Conservation (phyloP, 37 sponge, comb jelly and placozoan genomes). For the Aplysina aerophoba region DNA sequence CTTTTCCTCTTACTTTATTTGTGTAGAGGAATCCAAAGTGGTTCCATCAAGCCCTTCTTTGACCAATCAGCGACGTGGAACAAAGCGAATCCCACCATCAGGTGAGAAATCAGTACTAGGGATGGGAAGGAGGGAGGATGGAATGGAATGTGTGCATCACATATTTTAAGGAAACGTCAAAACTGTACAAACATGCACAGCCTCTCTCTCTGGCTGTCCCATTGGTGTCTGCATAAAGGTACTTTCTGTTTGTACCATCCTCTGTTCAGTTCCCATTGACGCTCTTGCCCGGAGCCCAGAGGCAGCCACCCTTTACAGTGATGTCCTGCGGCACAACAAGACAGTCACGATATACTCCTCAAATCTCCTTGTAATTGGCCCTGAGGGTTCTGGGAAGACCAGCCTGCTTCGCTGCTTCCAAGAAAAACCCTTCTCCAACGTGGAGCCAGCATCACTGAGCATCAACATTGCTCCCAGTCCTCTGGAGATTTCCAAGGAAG, state of each 20-base stretch:
- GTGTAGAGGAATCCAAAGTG: too few relatives aligned
- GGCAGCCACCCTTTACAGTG: slow-evolving; percentile 1
- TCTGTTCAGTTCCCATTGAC: slow-evolving; percentile 9
- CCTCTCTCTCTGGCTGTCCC: too few relatives aligned
- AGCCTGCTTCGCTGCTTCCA: slow-evolving; percentile 60
- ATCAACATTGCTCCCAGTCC: slow-evolving; percentile 8
- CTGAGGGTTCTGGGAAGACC: slow-evolving; percentile 80
- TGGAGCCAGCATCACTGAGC: slow-evolving; percentile 44
- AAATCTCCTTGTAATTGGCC: slow-evolving; percentile 63
- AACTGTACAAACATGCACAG: too few relatives aligned
- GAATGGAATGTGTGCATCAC: too few relatives aligned
- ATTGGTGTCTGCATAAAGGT: too few relatives aligned
- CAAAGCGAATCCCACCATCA: too few relatives aligned
- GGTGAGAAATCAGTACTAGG: too few relatives aligned
- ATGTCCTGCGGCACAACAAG: slow-evolving; percentile 9
- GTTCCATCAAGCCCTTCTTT: too few relatives aligned
- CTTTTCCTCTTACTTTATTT: too few relatives aligned
- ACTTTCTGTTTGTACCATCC: not conserved
- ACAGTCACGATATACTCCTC: slow-evolving; percentile 37
- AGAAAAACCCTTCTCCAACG: slow-evolving; percentile 56
- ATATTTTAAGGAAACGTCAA: too few relatives aligned
- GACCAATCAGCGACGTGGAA: too few relatives aligned
- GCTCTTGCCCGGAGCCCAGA: slow-evolving; percentile 6
- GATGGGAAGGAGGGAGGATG: too few relatives aligned
- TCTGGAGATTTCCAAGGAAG: slow-evolving; percentile 17